These are phyloP conservation scores for Pyxicephalus adspersus DNA, from an alignment of 2,113 vertebrate genomes.

Conservation along the genomic window DNA sequence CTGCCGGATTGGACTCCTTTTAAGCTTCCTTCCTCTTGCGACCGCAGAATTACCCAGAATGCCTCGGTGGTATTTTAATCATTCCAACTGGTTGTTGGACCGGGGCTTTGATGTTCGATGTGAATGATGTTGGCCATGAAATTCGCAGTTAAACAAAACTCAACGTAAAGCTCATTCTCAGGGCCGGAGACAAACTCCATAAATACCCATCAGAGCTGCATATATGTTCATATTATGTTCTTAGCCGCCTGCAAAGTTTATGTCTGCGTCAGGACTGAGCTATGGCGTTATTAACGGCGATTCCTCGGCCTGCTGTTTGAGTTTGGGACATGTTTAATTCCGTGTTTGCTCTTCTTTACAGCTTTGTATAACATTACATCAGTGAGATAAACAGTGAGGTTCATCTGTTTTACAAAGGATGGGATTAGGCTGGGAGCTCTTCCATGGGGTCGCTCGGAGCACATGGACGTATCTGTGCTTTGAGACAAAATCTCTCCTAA, in stretches of 20 bases:
- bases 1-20: not conserved
- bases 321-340: slow-evolving; percentile 74
- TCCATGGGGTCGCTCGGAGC: not conserved
- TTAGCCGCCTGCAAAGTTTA: slow-evolving; percentile 33
- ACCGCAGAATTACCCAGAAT: slow-evolving; percentile 28
- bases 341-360: slow-evolving; percentile 72
- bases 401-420: slow-evolving; percentile 61
- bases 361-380: slow-evolving; percentile 66
- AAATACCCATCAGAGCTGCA: slow-evolving; percentile 32
- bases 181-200: slow-evolving; percentile 39
- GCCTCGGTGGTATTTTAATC: slow-evolving; percentile 45
- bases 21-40: not conserved
- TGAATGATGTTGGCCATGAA: slow-evolving; percentile 42
- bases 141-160: slow-evolving; percentile 3
- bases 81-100: slow-evolving; percentile 13
- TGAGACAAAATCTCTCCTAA: slow-evolving; percentile 28
- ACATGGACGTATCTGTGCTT: not conserved
- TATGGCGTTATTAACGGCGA: slow-evolving; percentile 66
- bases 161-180: slow-evolving; percentile 45
- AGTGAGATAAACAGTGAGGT: slow-evolving; percentile 68
- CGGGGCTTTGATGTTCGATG: slow-evolving; percentile 43
- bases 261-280: slow-evolving; percentile 60
- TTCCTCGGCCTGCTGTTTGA: slow-evolving; percentile 67
- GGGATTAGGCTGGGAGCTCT: slow-evolving; percentile 58
- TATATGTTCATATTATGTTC: slow-evolving; percentile 22